Conservation (phyloP, 1,140 invertebrate species). For the Drosophila takahashii region DNA sequence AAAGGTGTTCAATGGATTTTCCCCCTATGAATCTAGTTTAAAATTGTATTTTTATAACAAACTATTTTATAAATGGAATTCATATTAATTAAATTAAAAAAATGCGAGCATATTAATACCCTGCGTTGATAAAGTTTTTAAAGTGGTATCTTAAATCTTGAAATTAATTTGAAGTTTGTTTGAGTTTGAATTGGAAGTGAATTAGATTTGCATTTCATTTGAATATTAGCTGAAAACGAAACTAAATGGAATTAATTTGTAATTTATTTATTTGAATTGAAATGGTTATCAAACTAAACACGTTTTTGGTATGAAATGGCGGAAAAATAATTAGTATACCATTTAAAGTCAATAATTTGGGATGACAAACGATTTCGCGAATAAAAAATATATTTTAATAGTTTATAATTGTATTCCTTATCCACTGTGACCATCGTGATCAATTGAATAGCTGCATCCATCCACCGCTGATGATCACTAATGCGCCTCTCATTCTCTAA, state of each 20-base stretch:
- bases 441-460: neutral
- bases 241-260: neutral
- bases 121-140: too few species aligned
- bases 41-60: neutral
- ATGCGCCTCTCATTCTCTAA: constrained; percentile 24
- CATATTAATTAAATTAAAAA: too few species aligned
- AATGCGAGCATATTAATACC: too few species aligned
- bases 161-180: neutral
- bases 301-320: neutral
- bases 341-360: neutral
- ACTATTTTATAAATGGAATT: too few species aligned
- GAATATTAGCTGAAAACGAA: neutral
- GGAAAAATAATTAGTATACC: neutral
- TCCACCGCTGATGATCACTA: neutral
- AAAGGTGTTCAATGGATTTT: neutral
- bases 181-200: neutral
- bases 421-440: neutral
- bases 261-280: neutral
- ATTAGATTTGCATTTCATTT: constrained; percentile 3
- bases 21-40: neutral
- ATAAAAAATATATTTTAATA: neutral
- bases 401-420: neutral
- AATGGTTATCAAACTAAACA: neutral
- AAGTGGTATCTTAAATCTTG: too few species aligned
- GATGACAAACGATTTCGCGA: neutral